Evolutionary conservation across 2,888 invertebrate genomes (phyloP).

Genomic region (Macrophya alboannulata): DNA sequence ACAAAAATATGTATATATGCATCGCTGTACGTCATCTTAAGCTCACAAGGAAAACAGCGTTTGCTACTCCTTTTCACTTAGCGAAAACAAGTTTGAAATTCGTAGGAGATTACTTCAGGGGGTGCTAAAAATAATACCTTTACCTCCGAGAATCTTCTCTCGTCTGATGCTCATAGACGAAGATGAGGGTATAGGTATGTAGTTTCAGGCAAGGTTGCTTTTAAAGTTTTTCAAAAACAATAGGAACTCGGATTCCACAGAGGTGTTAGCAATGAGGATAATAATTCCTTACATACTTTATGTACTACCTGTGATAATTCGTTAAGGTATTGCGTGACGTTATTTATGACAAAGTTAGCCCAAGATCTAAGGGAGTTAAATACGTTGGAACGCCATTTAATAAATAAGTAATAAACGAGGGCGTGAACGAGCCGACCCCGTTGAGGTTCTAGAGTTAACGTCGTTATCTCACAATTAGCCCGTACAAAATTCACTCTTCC

Average conservation of each 20-base stretch:
- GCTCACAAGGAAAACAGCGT: constrained; percentile 37
- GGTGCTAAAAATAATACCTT: constrained; percentile 45
- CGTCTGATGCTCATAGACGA: constrained; percentile 7
- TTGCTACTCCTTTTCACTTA: constrained; percentile 51
- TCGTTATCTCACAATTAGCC: constrained; percentile 34
- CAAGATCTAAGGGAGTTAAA: constrained; percentile 1
- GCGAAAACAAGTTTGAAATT: constrained; percentile 53
- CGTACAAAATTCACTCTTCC: constrained; percentile 14
- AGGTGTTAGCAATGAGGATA: neutral
- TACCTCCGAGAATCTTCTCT: constrained; percentile 32
- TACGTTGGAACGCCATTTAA: neutral
- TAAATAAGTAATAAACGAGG: constrained; percentile 7
- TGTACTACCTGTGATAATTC: neutral
- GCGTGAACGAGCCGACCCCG: neutral
- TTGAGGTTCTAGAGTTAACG: constrained; percentile 11
- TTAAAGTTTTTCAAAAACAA: neutral
- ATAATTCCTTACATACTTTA: neutral
- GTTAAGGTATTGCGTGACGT: neutral
- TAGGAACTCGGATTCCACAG: neutral
- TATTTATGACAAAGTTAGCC: neutral
- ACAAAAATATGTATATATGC: constrained; percentile 43
- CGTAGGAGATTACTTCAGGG: constrained; percentile 43
- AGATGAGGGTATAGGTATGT: neutral
- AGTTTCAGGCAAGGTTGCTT: constrained; percentile 9
- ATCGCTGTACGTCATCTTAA: constrained; percentile 24